Evolutionary conservation across 2,113 vertebrate species (phyloP), one percentile per base, ranked within the genome.

Genomic region (Carettochelys insculpta): DNA sequence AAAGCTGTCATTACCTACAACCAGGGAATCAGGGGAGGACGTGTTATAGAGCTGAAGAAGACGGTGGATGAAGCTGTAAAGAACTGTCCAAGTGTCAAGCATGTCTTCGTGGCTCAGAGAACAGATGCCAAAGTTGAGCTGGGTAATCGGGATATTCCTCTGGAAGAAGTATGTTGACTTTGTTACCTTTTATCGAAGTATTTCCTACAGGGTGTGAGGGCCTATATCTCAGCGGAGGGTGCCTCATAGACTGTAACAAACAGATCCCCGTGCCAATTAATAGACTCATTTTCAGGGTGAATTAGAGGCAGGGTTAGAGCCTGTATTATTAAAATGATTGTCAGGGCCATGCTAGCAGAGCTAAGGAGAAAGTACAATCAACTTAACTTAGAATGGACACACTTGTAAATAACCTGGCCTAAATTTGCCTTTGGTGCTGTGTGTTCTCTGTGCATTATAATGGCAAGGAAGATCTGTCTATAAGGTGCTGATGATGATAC

Each of bases 1-100:
- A 99, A 98, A 97, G 99, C 98, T 50, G 97, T 99, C 85, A 96
- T 99, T 95, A 99, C 99, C 50, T 98, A 97, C 95, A 98, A 99
- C 94, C 98, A 99, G 93, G 98, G 97, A 7, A 95, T 99, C 86
- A 97, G 99, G 56, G 99, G 98, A 50, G 98, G 99, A 6, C 98
- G 98, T 0, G 77, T 97, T 82, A 86, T 98, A 52, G 96, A 98
- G 75, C 97, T 99, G 81, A 99, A 99, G 96, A 94, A 90, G 5
- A 98, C 98, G 0, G 98, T 99, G 97, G 98, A 99, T 34, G 94
- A 97, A 65, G 99, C 98, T 4, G 96, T 99, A 85, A 98, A 98
- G 96, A 97, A 34, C 47, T 99, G 98, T 90, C 98, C 98, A 1
- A 97, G 97, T 0, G 48, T 99, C 90, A 97, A 96, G 87, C 96